Conservation (phyloP, 2,797 vertebrate species). For the Hydrocynus forskahlii region DNA sequence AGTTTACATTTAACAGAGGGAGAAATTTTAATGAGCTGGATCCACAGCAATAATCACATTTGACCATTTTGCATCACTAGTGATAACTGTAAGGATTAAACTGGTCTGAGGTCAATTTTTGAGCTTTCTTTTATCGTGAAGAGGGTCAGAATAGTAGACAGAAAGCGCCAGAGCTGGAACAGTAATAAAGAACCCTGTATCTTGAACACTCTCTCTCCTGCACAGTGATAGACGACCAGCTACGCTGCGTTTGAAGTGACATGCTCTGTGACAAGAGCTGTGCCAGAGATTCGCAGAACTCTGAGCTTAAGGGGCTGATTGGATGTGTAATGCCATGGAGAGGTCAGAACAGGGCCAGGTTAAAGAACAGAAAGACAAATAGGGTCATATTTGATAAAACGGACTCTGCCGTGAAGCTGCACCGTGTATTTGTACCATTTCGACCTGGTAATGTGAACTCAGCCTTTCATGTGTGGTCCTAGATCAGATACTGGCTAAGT, state of each 20-base stretch:
- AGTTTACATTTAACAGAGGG: too few species aligned
- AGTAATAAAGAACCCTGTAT: background rate
- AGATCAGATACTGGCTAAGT: too few species aligned
- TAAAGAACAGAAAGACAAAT: conserved; percentile 28
- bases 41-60: too few species aligned
- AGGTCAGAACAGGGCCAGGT: conserved; percentile 40
- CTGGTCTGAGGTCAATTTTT: background rate
- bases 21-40: too few species aligned
- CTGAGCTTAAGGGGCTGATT: conserved; percentile 51
- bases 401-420: background rate
- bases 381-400: conserved; percentile 39
- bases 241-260: conserved; percentile 39
- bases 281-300: conserved; percentile 35
- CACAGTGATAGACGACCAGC: background rate
- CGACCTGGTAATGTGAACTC: too few species aligned
- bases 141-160: background rate
- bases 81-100: too few species aligned
- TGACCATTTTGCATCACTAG: too few species aligned
- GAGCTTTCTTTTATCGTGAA: background rate
- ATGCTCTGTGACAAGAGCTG: conserved; percentile 19
- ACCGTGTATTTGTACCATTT: too few species aligned
- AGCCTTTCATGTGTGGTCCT: too few species aligned
- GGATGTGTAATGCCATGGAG: conserved; percentile 41
- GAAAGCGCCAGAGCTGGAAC: background rate
- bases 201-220: conserved; percentile 14